phyloP scores from a whole-genome alignment of 2,797 vertebrate species.

The Anabas testudineus region DNA sequence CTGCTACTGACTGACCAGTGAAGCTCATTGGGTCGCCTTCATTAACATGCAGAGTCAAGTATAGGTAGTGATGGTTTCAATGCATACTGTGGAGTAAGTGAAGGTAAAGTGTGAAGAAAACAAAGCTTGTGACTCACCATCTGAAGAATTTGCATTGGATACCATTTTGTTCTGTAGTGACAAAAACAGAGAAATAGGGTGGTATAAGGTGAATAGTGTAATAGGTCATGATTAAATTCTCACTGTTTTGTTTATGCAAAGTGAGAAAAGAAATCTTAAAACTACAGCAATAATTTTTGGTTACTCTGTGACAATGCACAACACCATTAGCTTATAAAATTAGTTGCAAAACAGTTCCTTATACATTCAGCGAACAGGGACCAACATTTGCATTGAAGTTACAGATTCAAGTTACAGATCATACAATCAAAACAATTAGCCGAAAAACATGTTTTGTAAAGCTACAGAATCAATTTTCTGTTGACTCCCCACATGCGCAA shows the following conservation, averaged over 20 bases:
- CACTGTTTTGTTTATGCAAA: neutral
- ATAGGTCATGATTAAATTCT: neutral
- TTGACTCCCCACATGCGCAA: too few species aligned
- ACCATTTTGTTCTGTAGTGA: constrained; percentile 72
- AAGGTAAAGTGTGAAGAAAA: neutral
- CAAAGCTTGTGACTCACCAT: constrained; percentile 71
- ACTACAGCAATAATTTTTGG: neutral
- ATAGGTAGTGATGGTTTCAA: neutral
- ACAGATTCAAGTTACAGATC: too few species aligned
- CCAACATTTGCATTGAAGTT: too few species aligned
- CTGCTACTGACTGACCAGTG: too few species aligned
- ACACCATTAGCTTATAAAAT: too few species aligned
- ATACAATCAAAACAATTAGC: too few species aligned
- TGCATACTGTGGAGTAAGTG: neutral
- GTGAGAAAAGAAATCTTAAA: neutral
- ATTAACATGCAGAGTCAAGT: neutral
- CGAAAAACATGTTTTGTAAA: too few species aligned
- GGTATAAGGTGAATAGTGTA: neutral
- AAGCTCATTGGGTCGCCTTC: neutral
- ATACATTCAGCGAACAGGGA: too few species aligned
- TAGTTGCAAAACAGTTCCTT: too few species aligned
- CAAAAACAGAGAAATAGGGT: constrained; percentile 36
- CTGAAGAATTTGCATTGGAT: constrained; percentile 50
- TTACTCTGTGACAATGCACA: too few species aligned
- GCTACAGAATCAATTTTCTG: too few species aligned